These are phyloP conservation scores for Erythrolamprus reginae DNA, from an alignment of 2,113 vertebrate genomes.

Conservation along the genomic window DNA sequence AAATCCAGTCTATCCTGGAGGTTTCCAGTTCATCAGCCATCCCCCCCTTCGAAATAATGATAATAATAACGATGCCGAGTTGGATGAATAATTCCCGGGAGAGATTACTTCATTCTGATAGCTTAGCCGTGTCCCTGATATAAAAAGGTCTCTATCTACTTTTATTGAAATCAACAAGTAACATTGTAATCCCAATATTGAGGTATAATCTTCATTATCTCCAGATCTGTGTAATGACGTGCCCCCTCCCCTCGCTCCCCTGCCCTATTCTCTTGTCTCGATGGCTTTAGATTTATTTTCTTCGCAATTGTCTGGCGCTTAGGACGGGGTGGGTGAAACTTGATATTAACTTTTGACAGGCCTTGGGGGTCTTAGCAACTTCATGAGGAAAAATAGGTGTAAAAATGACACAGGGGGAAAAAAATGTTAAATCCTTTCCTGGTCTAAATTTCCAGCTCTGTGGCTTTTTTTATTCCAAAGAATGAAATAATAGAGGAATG, in stretches of 20 bases:
- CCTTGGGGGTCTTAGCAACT: not conserved
- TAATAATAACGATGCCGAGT: constrained; percentile 76
- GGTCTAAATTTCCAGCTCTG: not conserved
- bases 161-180: constrained; percentile 83
- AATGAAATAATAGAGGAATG: not conserved
- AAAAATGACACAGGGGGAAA: not conserved
- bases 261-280: constrained; percentile 44
- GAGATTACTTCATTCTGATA: constrained; percentile 82
- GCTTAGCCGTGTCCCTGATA: constrained; percentile 80
- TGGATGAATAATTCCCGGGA: constrained; percentile 77
- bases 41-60: constrained; percentile 17
- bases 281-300: constrained; percentile 74
- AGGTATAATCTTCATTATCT: constrained; percentile 82
- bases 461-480: not conserved
- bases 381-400: not conserved
- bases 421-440: not conserved
- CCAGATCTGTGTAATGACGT: constrained; percentile 73
- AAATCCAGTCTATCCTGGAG: constrained; percentile 73
- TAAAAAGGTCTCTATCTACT: constrained; percentile 82
- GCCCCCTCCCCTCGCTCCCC: not conserved
- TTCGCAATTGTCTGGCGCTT: constrained; percentile 78
- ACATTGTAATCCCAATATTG: constrained; percentile 83
- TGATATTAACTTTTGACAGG: not conserved
- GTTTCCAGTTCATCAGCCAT: constrained; percentile 80
- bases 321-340: constrained; percentile 73